Base-by-base conservation (phyloP, 1,140 invertebrate genomes). In the Saccostrea cuccullata region DNA sequence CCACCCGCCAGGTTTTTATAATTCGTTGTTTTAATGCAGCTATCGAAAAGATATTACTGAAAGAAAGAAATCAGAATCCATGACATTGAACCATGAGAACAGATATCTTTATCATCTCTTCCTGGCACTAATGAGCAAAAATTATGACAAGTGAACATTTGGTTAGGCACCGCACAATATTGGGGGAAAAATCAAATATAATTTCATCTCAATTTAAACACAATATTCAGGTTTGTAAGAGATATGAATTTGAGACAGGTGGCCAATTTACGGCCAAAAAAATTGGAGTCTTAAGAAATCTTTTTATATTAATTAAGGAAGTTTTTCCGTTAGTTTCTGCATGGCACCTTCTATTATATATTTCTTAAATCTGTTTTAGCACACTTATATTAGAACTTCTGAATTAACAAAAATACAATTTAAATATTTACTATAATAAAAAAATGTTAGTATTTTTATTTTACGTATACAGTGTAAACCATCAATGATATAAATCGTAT, bases 61-160 rank as follows among this genome's bases (percentile, higher is more conserved):
- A 47, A 47, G 47, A 47, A 47, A 6, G 47, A 47, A 47, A 40
- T 77, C 70, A 26, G 15, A 77, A 12, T 23, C 26, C 30, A 77
- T 26, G 36, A 77, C 26, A 30, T 77, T 77, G 26, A 15, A 15
- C 26, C 26, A 36, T 2, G 26, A 77, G 30, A 77, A 77, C 70
- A 26, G 70, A 77, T 77, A 77, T 77, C 70, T 77, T 77, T 12
- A 15, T 36, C 30, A 36, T 77, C 30, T 77, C 70, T 77, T 13
- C 15, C 15, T 77, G 70, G 30, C 70, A 77, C 70, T 77, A 77
- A 77, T 77, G 70, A 77, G 70, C 70, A 77, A 77, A 77, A 77
- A 77, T 15, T 13, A 23, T 36, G 70, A 77, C 23, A n/a, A n/a
- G 26, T 77, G 30, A 77, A 77, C 26, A 77, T 15, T 77, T 64